Evolutionary conservation across 2,113 vertebrate species (phyloP).

Genomic region (Xiphophorus maculatus): DNA sequence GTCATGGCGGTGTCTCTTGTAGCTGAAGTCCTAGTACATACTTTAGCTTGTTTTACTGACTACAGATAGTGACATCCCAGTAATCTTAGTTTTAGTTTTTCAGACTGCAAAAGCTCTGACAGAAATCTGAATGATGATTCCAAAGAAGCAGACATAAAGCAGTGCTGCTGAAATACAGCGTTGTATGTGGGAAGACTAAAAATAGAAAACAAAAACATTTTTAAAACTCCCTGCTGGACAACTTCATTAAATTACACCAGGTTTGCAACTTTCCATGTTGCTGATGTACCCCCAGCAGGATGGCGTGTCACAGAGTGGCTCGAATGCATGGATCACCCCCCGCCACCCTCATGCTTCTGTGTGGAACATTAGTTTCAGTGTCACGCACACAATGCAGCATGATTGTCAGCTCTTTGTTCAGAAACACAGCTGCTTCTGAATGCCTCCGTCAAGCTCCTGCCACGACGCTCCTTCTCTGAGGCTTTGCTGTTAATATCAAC

Average conservation of each 20-base stretch:
- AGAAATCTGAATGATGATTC: slow-evolving; percentile 28
- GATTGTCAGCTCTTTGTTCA: slow-evolving; percentile 66
- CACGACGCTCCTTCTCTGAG: slow-evolving; percentile 39
- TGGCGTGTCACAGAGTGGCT: slow-evolving; percentile 35
- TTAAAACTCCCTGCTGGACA: slow-evolving; percentile 34
- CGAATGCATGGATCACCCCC: slow-evolving; percentile 28
- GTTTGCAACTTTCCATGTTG: slow-evolving; percentile 15
- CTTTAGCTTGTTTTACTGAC: slow-evolving; percentile 19
- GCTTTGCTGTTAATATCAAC: slow-evolving; percentile 60
- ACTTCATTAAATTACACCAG: slow-evolving; percentile 52
- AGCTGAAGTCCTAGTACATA: slow-evolving; percentile 32
- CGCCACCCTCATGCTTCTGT: slow-evolving; percentile 11
- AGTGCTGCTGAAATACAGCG: slow-evolving; percentile 13
- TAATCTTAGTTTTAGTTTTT: slow-evolving; percentile 28
- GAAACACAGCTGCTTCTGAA: slow-evolving; percentile 43
- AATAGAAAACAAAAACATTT: slow-evolving; percentile 26
- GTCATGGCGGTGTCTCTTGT: slow-evolving; percentile 28
- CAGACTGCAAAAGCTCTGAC: slow-evolving; percentile 18
- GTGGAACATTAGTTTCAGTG: slow-evolving; percentile 47
- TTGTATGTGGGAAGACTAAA: slow-evolving; percentile 18
- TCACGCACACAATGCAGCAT: slow-evolving; percentile 42
- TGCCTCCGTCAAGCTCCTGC: slow-evolving; percentile 42
- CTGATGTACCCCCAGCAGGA: slow-evolving; percentile 25
- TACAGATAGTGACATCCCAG: slow-evolving; percentile 31
- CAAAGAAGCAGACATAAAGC: slow-evolving; percentile 12